Evolutionary conservation across 2,888 invertebrate species (phyloP), one percentile per base, ranked within the genome.

Genomic region (Gymnosoma rotundatum): DNA sequence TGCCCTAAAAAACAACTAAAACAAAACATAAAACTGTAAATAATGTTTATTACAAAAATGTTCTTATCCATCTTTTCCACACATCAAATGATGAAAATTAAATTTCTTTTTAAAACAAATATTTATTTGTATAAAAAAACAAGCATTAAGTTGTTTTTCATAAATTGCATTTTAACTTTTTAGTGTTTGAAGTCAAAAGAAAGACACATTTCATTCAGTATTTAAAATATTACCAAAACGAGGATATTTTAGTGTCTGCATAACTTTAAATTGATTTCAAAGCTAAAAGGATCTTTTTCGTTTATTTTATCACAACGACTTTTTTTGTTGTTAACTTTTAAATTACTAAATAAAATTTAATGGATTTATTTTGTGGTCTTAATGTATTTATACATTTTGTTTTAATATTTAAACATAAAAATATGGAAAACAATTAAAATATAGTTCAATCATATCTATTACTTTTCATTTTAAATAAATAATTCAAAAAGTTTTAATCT

Each of bases 391-490:
- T 73, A n/a, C n/a, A n/a, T 72, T 78, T 78, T 73, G 8, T 5
- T 32, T 16, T 32, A 45, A 64, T 42, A 50, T 67, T 54, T 73
- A 79, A 73, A 52, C 38, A 38, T 25, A 58, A 12, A 73, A 66
- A 73, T 66, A 79, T 79, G 56, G 52, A 42, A 69, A 73, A 60
- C 72, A 73, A 79, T 73, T 73, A 73, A 66, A 79, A 73, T 73
- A 52, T 58, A 79, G 66, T 73, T 79, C 79, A 73, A 79, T 79
- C 73, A 79, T 73, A 79, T 66, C 64, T 42, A 66, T 66, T 66
- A 66, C 72, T 58, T 66, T 79, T 73, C 73, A 67, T 67, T 73
- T 72, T 45, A 52, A 64, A 69, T 75, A 45, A 25, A 69, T 70
- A 48, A 70, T 61, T 63, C 64, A 70, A 81, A 81, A 56, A 21